phyloP scores from a whole-genome alignment of 1,140 invertebrate species.

The Hyles euphorbiae region DNA sequence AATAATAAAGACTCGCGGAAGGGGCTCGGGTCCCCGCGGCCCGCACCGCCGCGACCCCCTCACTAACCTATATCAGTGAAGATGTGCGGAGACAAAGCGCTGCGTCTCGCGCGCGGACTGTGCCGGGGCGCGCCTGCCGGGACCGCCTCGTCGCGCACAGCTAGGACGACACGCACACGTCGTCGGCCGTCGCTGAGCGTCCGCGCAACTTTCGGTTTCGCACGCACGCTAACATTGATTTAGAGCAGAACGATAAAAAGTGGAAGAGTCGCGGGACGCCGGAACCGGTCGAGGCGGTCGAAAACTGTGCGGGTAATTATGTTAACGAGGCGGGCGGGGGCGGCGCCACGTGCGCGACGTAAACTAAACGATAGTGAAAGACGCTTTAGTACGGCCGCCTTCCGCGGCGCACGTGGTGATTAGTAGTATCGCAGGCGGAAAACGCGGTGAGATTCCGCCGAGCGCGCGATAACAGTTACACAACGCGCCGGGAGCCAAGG shows the following conservation, averaged over 20 bases:
- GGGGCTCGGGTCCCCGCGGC: slow-evolving; percentile 26
- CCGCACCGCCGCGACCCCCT: slow-evolving; percentile 12
- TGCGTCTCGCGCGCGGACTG: neutral
- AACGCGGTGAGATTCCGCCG: slow-evolving; percentile 51
- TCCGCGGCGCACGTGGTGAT: neutral
- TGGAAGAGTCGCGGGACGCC: slow-evolving; percentile 31
- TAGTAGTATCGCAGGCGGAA: slow-evolving; percentile 59
- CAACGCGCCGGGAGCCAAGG: slow-evolving; percentile 63
- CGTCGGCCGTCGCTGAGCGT: neutral
- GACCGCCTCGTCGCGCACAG: neutral
- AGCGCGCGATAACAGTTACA: slow-evolving; percentile 61
- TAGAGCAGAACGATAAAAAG: slow-evolving; percentile 42
- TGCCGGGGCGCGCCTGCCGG: neutral
- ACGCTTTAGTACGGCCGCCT: slow-evolving; percentile 23
- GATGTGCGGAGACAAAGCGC: neutral
- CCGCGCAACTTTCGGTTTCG: slow-evolving; percentile 55
- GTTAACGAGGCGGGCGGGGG: slow-evolving; percentile 35
- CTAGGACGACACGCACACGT: neutral
- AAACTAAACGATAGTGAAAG: slow-evolving; percentile 48
- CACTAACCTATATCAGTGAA: neutral
- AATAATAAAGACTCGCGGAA: slow-evolving; percentile 64
- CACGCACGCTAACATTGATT: slow-evolving; percentile 43
- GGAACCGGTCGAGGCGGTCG: slow-evolving; percentile 46
- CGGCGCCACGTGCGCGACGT: slow-evolving; percentile 29
- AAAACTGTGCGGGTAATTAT: slow-evolving; percentile 51